Base-by-base conservation (phyloP, 2,797 vertebrate species). In the Distichodus sexfasciatus region DNA sequence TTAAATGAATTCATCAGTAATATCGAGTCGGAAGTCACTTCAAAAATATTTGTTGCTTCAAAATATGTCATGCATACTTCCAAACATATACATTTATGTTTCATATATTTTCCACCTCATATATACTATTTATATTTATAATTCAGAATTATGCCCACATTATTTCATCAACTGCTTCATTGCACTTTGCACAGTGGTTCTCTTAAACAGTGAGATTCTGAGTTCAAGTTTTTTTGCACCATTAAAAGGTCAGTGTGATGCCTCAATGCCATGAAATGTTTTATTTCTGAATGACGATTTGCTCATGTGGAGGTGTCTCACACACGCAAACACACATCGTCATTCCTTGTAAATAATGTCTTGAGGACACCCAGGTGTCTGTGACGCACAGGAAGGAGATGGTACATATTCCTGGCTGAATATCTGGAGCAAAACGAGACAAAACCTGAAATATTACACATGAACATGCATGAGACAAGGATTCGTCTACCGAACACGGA, bases 171-270 rank as follows among this genome's bases (percentile, higher is more conserved):
- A 6, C 9, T 1, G 17, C 71, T 57, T 19, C 14, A 51, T 62
- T 47, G 17, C 3, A 68, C n/a, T n/a, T n/a, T n/a, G 21, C 62
- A 67, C 57, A 73, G 57, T 63, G 62, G 14, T 62, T 54, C 36
- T 51, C 29, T 58, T 54, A 2, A 44, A 23, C 41, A 12, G 15
- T 43, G 10, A 29, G 35, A 26, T 15, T 65, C 23, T 35, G 36
- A 36, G 43, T 60, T 54, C n/a, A 53, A 14, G 24, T 54, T 61
- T 31, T 53, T 58, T 47, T 67, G 55, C 47, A 44, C 64, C 66
- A 65, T 61, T 38, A 24, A 5, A 67, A 36, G 17, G 38, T 64
- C 41, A 54, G 47, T 50, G 65, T 36, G 46, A 14, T 51, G 15
- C 51, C 6, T 58, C 21, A 28, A 15, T 46, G 44, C 44, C 44